Conservation (phyloP, 2,888 invertebrate genomes). For the Drosophila quasianomalipes region DNA sequence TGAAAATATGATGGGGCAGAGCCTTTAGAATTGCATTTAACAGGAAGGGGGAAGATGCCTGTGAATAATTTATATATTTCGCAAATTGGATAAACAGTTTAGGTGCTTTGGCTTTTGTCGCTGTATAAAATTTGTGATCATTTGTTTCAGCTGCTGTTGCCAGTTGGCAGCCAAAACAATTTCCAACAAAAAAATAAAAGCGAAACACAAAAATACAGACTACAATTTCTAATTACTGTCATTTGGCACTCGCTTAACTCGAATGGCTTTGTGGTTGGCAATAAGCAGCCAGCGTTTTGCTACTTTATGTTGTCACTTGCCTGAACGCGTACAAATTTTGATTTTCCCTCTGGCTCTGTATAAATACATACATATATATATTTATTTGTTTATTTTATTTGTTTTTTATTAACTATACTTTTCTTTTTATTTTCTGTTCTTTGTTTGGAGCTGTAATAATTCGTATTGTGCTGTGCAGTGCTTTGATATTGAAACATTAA, state of each 20-base stretch:
- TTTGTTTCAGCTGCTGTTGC: slow-evolving; percentile 71
- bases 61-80: slow-evolving; percentile 77
- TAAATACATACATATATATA: neutral
- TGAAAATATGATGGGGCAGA: slow-evolving; percentile 64
- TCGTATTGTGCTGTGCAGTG: neutral
- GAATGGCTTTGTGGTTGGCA: slow-evolving; percentile 41
- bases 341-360: slow-evolving; percentile 39
- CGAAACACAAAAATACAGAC: slow-evolving; percentile 29
- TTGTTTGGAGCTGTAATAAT: neutral
- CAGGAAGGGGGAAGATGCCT: slow-evolving; percentile 31
- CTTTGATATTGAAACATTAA: slow-evolving; percentile 1
- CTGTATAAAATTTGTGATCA: slow-evolving; percentile 73
- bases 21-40: slow-evolving; percentile 24
- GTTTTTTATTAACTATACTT: neutral
- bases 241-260: slow-evolving; percentile 69
- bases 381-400: slow-evolving; percentile 15
- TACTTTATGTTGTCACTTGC: slow-evolving; percentile 16
- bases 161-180: slow-evolving; percentile 61
- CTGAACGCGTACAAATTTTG: slow-evolving; percentile 47
- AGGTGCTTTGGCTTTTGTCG: slow-evolving; percentile 55
- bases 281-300: slow-evolving; percentile 39
- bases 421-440: neutral
- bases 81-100: slow-evolving; percentile 60
- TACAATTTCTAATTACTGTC: slow-evolving; percentile 78
- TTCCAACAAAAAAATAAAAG: slow-evolving; percentile 26